Base-by-base conservation (phyloP, 2,797 vertebrate genomes). In the Numenius phaeopus region DNA sequence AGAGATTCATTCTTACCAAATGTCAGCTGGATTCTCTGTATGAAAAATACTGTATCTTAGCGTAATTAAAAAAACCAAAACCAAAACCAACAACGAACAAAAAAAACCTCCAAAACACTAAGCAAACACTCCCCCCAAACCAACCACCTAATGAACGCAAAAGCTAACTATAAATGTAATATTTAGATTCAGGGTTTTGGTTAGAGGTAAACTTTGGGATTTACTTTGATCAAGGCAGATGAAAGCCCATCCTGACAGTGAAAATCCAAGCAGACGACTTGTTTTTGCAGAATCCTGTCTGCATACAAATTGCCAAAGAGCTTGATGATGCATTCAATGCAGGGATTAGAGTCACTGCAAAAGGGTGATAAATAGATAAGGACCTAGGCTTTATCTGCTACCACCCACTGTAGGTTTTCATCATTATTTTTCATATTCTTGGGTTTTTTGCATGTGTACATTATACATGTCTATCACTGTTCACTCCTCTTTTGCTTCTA, bases 211-310 rank as follows among this genome's bases (percentile, higher is more conserved):
- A 79, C 32, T 62, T 84, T 14, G 62, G 27, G 23, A 58, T 87
- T 87, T 92, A 44, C 90, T 94, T 93, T 90, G 44, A 92, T 80
- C 40, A 77, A 90, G 67, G 49, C 50, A 93, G 75, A 84, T 64
- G 37, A 89, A 92, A 94, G 44, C 30, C 59, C 59, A 76, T 50
- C 44, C 71, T 64, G 67, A 83, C 58, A 87, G 26, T 7, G 5
- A 89, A 87, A 94, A 75, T 71, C n/a, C 76, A 80, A 80, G 81
- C 47, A 89, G 58, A 71, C 47, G 8, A 83, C 70, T 80, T 50
- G 58, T 26, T 93, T 83, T 86, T 83, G 40, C 64, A 94, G 76
- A 73, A 94, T 67, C 39, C 69, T 85, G 23, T 42, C 78, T 59
- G 78, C 79, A 95, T 55, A 59, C 14, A 47, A 93, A 91, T 65